phyloP scores from a whole-genome alignment of 2,888 invertebrate species.

The Habroteleia sp. region DNA sequence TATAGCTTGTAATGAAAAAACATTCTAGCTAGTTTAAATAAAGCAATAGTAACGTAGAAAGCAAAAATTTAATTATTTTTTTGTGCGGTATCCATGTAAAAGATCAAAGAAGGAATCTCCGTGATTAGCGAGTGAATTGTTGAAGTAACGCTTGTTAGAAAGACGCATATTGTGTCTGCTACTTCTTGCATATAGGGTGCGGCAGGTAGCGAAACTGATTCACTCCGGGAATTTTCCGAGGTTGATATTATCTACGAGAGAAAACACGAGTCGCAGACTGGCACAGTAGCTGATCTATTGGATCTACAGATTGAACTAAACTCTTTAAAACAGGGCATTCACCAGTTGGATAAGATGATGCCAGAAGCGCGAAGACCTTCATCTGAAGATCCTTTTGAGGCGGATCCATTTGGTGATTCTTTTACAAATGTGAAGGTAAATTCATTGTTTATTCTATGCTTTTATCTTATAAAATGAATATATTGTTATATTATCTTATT shows the following conservation, averaged over 20 bases:
- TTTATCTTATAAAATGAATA: background rate
- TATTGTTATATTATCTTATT: background rate
- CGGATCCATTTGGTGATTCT: conserved; percentile 89
- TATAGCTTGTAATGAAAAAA: no score
- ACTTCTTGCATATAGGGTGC: conserved; percentile 75
- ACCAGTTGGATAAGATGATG: conserved; percentile 93
- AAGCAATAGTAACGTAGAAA: no score
- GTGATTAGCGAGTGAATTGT: conserved; percentile 41
- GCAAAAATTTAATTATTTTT: conserved; percentile 2
- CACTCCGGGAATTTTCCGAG: conserved; percentile 74
- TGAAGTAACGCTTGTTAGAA: conserved; percentile 57
- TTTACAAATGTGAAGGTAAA: conserved; percentile 83
- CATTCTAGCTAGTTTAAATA: no score
- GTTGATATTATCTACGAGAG: conserved; percentile 73
- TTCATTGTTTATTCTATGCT: background rate
- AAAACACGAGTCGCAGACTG: conserved; percentile 78
- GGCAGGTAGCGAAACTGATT: conserved; percentile 75
- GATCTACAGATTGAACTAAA: conserved; percentile 93
- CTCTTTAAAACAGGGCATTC: conserved; percentile 91
- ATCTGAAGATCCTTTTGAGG: conserved; percentile 82
- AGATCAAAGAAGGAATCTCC: conserved; percentile 56
- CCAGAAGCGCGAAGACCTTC: conserved; percentile 86
- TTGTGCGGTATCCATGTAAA: conserved; percentile 11
- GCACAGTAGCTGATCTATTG: conserved; percentile 92
- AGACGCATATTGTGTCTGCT: conserved; percentile 63